Evolutionary conservation across 2,888 invertebrate species (phyloP), one percentile per base, ranked within the genome.

Genomic region (Calameuta idolon): DNA sequence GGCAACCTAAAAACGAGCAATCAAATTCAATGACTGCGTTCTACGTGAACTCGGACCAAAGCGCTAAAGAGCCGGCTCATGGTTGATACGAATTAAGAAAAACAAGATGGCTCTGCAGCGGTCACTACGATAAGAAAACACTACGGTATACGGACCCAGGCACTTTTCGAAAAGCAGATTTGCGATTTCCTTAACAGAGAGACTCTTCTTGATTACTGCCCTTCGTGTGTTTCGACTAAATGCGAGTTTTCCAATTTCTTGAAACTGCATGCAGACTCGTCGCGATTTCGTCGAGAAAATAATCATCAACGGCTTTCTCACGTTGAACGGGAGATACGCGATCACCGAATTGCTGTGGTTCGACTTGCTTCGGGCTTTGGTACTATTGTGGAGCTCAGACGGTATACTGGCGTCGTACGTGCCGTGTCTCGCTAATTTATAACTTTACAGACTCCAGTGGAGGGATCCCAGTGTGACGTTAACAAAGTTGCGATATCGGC

Each of bases 91-190:
- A 40, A 40, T 5, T 40, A 40, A 15, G 34, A 30, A 33, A 40
- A 74, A 35, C 34, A 34, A 34, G 74, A 30, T 74, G 30, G 74
- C 73, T 75, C 30, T n/a, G 73, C 68, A 35, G 31, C 34, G 12
- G 1, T 15, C 40, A 1, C 40, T 40, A 40, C 4, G 40, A 15
- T 15, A 15, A 40, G 40, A 15, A 40, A 40, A 5, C 15, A 40
- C 40, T 40, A 4, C 15, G 74, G 33, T 35, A 75, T 78, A 85
- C 88, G 79, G 69, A 90, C 90, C 87, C 73, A 75, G 73, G 76
- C 89, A 87, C 80, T 76, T 79, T 55, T 87, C 88, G 75, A 89
- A 89, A 9, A 90, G 77, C 79, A 89, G 75, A 77, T 86, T 83
- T 15, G 80, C 80, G 75, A 87, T 78, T 73, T 85, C 79, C 31